Evolutionary conservation across 1,140 invertebrate species (phyloP), one percentile per base, ranked within the genome.

Genomic region (Lerema accius): DNA sequence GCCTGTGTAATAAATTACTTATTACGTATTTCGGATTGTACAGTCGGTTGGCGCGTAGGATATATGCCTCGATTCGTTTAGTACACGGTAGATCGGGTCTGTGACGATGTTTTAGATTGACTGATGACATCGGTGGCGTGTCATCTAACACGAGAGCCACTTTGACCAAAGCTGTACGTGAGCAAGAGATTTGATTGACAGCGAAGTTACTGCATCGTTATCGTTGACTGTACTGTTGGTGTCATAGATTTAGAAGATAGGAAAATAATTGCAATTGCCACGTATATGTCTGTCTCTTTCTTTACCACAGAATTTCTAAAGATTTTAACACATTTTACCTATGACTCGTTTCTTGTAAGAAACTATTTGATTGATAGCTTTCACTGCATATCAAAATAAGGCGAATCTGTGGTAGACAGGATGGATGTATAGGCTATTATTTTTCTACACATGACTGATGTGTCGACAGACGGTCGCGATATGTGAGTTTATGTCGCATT

Each of bases 61-160:
- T 63, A 58, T 53, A 49, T 63, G 35, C 67, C 69, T 83, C 82
- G 81, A 73, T 71, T 79, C 70, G 26, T 50, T 82, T 73, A 80
- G 81, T 81, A 75, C 79, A 80, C 66, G 71, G 67, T 76, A 67
- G 80, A 81, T 79, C 81, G 81, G 84, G 82, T 69, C 73, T 81
- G 72, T 80, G 35, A 23, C 50, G 35, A n/a, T 35, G n/a, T 10
- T 82, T 79, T 80, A 70, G 78, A 80, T 80, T 77, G 50, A 53
- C 50, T 40, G 50, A 53, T 53, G 50, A 40, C 65, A 70, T 76
- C 46, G 46, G 51, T 55, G 51, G 51, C 51, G 51, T 55, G 51
- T 55, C 19, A 64, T 45, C 32, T 28, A 14, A 23, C 58, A 26
- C 46, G 32, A 28, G 51, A 66, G 71, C 39, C 65, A 63, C 49